These are phyloP conservation scores for Takifugu rubripes DNA, from an alignment of 2,797 vertebrate genomes.

Conservation along the genomic window DNA sequence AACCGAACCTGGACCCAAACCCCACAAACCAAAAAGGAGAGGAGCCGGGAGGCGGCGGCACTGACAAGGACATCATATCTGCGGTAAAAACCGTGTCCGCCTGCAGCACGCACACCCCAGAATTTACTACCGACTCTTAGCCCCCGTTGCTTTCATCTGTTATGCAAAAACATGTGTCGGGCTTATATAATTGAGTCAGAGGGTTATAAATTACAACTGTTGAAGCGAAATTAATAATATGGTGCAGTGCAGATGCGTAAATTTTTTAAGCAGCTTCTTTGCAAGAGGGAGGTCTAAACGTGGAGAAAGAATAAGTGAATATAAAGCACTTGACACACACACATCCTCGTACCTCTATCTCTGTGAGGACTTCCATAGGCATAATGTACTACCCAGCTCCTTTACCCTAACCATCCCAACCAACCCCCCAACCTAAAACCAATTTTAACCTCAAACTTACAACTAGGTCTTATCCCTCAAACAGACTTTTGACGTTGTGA, in stretches of 20 bases:
- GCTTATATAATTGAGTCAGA: constrained; percentile 61
- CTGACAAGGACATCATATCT: constrained; percentile 54
- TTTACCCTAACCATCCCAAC: no score
- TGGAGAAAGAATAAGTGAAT: constrained; percentile 50
- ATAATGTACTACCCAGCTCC: no score
- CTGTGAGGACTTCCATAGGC: no score
- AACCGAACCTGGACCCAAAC: constrained; percentile 57
- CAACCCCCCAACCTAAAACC: no score
- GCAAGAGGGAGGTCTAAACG: constrained; percentile 51
- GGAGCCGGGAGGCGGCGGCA: constrained; percentile 48
- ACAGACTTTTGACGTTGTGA: no score
- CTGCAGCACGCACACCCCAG: constrained; percentile 33
- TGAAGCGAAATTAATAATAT: constrained; percentile 68
- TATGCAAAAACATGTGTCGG: constrained; percentile 53
- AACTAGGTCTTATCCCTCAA: no score
- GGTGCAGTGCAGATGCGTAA: constrained; percentile 75
- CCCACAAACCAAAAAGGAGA: constrained; percentile 52
- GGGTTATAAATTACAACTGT: constrained; percentile 62
- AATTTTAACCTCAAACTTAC: no score
- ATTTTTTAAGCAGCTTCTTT: constrained; percentile 71
- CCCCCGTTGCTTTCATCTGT: constrained; percentile 33
- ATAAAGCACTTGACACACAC: constrained; percentile 26
- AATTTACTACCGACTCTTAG: constrained; percentile 35
- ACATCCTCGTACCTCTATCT: background rate
- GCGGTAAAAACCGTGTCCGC: constrained; percentile 45